These are phyloP conservation scores for Arbacia lixula DNA, from an alignment of 53 echinoderm and acorn worm species.

Conservation along the genomic window DNA sequence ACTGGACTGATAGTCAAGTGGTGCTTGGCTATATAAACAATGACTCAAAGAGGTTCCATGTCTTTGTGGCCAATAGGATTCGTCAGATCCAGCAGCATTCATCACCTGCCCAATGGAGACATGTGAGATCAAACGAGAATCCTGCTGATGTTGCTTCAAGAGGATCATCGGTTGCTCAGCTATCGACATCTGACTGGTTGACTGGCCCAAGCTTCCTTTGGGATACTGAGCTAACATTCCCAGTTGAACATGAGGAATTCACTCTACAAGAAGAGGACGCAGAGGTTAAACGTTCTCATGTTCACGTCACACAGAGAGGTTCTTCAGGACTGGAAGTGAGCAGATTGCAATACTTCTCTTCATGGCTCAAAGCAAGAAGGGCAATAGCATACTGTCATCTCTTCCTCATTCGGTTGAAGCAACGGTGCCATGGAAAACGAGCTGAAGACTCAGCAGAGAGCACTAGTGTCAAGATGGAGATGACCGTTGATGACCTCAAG, in stretches of 20 bases:
- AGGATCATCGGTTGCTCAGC: constrained; percentile 8
- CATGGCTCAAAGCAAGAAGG: constrained; percentile 43
- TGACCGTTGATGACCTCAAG: constrained; percentile 39
- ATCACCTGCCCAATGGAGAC: constrained; percentile 40
- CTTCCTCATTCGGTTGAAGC: neutral
- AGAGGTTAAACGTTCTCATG: constrained; percentile 36
- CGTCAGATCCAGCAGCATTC: constrained; percentile 39
- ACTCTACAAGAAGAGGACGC: constrained; percentile 16
- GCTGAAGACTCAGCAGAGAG: neutral
- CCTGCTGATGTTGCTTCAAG: constrained; percentile 60
- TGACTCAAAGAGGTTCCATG: constrained; percentile 53
- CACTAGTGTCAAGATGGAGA: neutral
- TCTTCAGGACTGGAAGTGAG: constrained; percentile 18
- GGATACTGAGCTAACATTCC: neutral
- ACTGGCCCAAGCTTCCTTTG: constrained; percentile 53
- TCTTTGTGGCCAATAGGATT: constrained; percentile 54
- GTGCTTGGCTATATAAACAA: constrained; percentile 64
- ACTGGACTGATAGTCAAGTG: constrained; percentile 66
- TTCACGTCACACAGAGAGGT: neutral
- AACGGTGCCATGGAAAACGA: neutral
- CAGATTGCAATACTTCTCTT: constrained; percentile 46
- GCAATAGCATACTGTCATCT: constrained; percentile 53
- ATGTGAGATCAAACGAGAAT: constrained; percentile 50
- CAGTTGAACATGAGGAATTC: neutral
- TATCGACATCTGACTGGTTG: constrained; percentile 40